Conservation (phyloP, 2,888 invertebrate genomes). For the Agrotis puta region DNA sequence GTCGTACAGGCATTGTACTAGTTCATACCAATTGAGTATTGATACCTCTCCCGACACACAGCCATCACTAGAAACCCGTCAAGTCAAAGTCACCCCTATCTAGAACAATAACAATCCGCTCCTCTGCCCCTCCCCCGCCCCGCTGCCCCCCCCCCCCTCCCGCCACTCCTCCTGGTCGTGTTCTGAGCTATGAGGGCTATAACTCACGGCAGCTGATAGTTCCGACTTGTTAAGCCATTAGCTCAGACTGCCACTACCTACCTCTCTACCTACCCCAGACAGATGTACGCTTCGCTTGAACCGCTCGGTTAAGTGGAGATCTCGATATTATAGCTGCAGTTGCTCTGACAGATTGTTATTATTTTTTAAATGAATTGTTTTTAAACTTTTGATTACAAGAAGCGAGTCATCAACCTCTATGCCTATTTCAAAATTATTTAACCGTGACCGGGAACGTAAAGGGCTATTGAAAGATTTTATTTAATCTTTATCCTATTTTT, state of each 20-base stretch:
- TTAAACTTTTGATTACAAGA: background rate
- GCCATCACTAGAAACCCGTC: background rate
- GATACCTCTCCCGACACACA: background rate
- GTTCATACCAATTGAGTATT: background rate
- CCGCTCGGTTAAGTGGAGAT: conserved; percentile 1
- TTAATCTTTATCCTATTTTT: no score
- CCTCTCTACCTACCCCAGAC: background rate
- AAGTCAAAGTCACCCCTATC: conserved; percentile 2
- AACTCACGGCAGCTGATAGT: conserved; percentile 42
- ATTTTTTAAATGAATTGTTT: background rate
- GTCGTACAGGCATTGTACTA: background rate
- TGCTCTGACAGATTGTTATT: background rate
- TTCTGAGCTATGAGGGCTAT: conserved; percentile 15
- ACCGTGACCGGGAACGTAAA: no score
- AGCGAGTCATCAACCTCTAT: background rate
- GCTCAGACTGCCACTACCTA: conserved; percentile 12
- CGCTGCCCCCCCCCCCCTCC: background rate
- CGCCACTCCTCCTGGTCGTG: background rate
- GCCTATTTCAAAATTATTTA: no score
- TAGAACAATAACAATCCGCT: conserved; percentile 27
- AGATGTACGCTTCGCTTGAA: background rate
- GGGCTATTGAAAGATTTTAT: no score
- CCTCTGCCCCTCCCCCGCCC: background rate
- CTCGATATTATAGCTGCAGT: background rate
- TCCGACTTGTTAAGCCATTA: conserved; percentile 50